Conservation (phyloP, 2,113 vertebrate genomes). For the Geococcyx californianus region DNA sequence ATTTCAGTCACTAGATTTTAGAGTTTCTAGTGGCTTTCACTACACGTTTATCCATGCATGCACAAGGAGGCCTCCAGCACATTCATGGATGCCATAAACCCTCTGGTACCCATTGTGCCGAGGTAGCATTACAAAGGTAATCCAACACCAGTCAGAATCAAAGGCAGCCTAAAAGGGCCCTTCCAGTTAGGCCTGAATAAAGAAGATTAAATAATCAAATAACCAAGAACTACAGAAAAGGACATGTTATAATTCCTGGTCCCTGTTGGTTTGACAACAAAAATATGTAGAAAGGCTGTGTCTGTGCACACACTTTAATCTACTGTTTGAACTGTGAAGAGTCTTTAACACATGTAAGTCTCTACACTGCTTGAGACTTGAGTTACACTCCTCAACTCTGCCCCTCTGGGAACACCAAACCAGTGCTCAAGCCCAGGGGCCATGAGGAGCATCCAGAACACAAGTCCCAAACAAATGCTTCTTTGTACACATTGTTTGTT, state of each 20-base stretch:
- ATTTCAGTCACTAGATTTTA: neutral
- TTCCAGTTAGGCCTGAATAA: neutral
- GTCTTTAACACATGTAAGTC: neutral
- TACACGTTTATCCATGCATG: accelerated
- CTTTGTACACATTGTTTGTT: neutral
- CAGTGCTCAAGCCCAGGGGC: neutral
- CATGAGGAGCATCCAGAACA: neutral
- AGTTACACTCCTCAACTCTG: neutral
- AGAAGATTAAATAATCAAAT: neutral
- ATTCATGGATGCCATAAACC: neutral
- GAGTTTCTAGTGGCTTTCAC: neutral
- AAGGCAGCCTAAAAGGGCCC: neutral
- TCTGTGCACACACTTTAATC: neutral
- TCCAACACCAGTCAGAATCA: neutral
- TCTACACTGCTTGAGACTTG: neutral
- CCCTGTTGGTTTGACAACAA: neutral
- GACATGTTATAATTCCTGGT: neutral
- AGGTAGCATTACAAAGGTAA: neutral
- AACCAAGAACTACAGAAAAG: neutral
- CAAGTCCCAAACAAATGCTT: neutral
- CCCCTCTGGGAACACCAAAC: neutral
- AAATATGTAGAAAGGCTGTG: neutral
- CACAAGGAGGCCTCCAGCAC: neutral
- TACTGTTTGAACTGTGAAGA: neutral
- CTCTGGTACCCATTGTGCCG: neutral